These are phyloP conservation scores for Callyntrura guangdongensis DNA, from an alignment of 2,888 invertebrate genomes.

Conservation along the genomic window DNA sequence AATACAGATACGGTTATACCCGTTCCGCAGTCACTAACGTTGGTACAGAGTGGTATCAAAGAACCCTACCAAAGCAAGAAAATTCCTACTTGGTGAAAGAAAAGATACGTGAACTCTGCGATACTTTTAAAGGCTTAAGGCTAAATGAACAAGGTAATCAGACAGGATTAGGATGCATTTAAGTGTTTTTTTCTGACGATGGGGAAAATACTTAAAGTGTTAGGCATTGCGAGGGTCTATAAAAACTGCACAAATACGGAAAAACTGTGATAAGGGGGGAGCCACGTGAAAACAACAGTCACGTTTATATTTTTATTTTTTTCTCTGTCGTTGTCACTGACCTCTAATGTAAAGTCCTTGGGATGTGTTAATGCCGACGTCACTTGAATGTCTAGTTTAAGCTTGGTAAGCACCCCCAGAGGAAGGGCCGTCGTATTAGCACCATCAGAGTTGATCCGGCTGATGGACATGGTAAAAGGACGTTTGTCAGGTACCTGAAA, in stretches of 20 bases:
- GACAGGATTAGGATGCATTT: neutral
- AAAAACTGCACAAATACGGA: neutral
- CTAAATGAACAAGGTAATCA: too few relatives aligned
- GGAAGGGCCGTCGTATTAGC: slow-evolving; percentile 41
- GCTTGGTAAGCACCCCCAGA: slow-evolving; percentile 58
- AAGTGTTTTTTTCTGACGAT: slow-evolving; percentile 6
- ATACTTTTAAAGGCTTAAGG: too few relatives aligned
- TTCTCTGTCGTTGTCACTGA: slow-evolving; percentile 27
- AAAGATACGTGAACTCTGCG: too few relatives aligned
- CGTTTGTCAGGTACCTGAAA: slow-evolving; percentile 76
- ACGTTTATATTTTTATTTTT: slow-evolving; percentile 10
- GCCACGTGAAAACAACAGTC: neutral
- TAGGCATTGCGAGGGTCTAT: too few relatives aligned
- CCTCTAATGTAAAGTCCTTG: slow-evolving; percentile 70
- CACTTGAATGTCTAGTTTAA: slow-evolving; percentile 67
- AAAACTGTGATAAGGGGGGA: neutral
- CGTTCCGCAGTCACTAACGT: too few relatives aligned
- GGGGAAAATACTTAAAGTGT: too few relatives aligned
- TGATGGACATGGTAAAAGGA: slow-evolving; percentile 71
- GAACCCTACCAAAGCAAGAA: too few relatives aligned
- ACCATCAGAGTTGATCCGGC: slow-evolving; percentile 42
- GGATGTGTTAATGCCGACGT: slow-evolving; percentile 5
- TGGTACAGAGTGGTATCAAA: too few relatives aligned
- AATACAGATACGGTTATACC: too few relatives aligned
- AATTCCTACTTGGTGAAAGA: too few relatives aligned